Evolutionary conservation across 1,140 invertebrate species (phyloP), one percentile per base, ranked within the genome.

Genomic region (Lasioglossum baleicum): DNA sequence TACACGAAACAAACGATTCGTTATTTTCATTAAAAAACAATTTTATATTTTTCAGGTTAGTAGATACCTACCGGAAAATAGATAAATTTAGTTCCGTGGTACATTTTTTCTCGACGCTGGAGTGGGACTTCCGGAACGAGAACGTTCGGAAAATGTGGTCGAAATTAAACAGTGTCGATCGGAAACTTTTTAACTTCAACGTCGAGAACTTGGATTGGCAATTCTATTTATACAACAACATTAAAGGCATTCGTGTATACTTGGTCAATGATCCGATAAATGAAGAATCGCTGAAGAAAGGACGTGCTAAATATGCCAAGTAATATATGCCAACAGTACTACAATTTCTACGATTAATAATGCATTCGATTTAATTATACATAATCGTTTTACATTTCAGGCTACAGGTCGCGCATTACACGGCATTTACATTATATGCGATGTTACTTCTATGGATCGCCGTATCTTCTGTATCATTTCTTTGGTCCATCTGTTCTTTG

Each of bases 51-150:
- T 66, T 26, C 78, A 95, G 95, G 70, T 86, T 95, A 77, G 85
- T 94, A 22, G 92, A 93, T 31, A 83, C 94, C 4, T 95, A 95
- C 74, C 92, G 91, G 58, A 94, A 94, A 82, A 93, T 96, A 80
- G 90, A 94, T 60, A 94, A 94, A 83, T 94, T 95, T 20, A 92
- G 93, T 4, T 85, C 77, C 0, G 93, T 94, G 3, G 92, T 96
- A 65, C 92, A 94, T 31, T 95, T 94, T 83, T 96, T 96, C 83
- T 94, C 93, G 10, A 93, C 92, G 2, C 90, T 93, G 65, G 90
- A 95, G 80, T 96, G 95, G 95, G 87, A 90, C 48, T 96, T 96
- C 85, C 84, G 88, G 4, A 94, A 94, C 83, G 90, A 94, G 8
- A 94, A 95, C 77, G 90, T 95, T 13, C 60, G 93, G 8, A 90